Conservation (phyloP, 1,140 invertebrate genomes). For the Drosophila punjabiensis region DNA sequence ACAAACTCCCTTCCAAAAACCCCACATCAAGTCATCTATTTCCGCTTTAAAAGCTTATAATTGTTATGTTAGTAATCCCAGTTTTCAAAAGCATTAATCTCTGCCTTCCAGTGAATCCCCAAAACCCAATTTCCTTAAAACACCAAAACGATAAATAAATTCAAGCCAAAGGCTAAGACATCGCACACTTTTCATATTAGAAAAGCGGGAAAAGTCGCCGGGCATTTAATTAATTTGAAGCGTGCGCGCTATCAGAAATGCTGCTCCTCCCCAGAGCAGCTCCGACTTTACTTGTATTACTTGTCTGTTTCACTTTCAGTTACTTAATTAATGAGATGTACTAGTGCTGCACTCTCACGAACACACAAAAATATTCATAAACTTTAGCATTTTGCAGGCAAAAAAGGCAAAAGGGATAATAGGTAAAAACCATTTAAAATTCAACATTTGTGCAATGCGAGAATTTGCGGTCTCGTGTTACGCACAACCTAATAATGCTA, state of each 20-base stretch:
- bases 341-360: slow-evolving; percentile 14
- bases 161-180: slow-evolving; percentile 34
- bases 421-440: slow-evolving; percentile 21
- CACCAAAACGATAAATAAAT: slow-evolving; percentile 62
- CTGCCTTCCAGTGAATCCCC: neutral
- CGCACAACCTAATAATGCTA: slow-evolving; percentile 58
- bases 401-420: slow-evolving; percentile 1
- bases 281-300: slow-evolving; percentile 31
- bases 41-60: slow-evolving; percentile 12
- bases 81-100: slow-evolving; percentile 18
- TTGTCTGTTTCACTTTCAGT: slow-evolving; percentile 49
- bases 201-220: slow-evolving; percentile 38
- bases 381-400: slow-evolving; percentile 16
- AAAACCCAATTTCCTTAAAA: slow-evolving; percentile 10
- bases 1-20: neutral
- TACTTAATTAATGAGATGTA: slow-evolving; percentile 69
- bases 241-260: slow-evolving; percentile 61
- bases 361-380: slow-evolving; percentile 16
- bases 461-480: slow-evolving; percentile 48
- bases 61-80: neutral
- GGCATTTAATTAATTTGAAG: slow-evolving; percentile 72
- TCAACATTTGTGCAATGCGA: slow-evolving; percentile 18
- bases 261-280: slow-evolving; percentile 28
- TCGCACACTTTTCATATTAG: slow-evolving; percentile 33
- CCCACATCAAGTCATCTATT: neutral